phyloP scores from a whole-genome alignment of 2,888 invertebrate species.

The Patella ulyssiponensis region DNA sequence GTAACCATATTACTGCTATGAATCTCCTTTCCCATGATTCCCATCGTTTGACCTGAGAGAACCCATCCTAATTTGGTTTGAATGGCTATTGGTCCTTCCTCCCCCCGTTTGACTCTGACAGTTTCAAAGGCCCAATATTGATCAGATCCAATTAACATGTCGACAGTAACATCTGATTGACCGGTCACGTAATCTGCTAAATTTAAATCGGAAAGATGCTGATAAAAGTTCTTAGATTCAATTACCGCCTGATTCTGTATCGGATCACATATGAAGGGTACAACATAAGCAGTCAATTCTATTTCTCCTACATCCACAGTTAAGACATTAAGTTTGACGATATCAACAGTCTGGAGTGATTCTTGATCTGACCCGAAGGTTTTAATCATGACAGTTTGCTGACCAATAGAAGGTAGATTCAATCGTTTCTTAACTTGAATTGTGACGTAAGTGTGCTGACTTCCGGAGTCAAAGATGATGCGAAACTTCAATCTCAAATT shows the following conservation, averaged over 20 bases:
- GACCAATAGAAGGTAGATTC: too few relatives aligned
- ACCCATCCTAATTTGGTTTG: conserved; percentile 3
- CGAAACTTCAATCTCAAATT: background rate
- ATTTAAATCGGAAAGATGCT: background rate
- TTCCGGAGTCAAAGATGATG: background rate
- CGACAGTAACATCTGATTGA: background rate
- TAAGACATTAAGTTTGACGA: background rate
- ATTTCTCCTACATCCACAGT: background rate
- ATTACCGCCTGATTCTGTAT: background rate
- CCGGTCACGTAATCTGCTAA: background rate
- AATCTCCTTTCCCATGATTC: background rate
- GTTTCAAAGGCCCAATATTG: background rate
- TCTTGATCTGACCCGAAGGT: background rate
- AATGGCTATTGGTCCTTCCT: background rate
- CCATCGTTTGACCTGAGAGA: background rate
- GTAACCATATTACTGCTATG: background rate
- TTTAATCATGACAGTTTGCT: background rate
- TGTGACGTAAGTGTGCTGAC: background rate
- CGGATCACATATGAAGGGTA: background rate
- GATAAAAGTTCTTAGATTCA: background rate
- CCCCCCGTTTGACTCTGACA: background rate
- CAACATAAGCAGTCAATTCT: background rate
- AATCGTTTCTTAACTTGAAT: background rate
- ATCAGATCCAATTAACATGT: conserved; percentile 5
- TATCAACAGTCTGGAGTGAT: background rate